phyloP scores from a whole-genome alignment of 2,113 vertebrate species.

The Crotalus viridis region DNA sequence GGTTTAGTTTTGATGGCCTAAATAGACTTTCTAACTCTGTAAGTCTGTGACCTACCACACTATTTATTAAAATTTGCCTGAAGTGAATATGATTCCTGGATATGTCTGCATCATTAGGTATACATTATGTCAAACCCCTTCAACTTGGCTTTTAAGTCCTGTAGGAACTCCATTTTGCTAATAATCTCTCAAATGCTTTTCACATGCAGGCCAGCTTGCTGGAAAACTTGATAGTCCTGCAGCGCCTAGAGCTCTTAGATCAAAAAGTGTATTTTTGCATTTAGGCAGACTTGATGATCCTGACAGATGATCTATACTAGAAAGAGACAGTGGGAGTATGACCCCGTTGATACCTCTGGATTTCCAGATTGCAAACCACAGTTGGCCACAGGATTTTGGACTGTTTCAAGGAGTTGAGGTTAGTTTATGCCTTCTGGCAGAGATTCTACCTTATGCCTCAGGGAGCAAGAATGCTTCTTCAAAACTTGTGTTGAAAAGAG shows the following conservation, averaged over 20 bases:
- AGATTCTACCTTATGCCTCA: background rate
- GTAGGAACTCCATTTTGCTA: background rate
- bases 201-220: background rate
- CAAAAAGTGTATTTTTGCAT: background rate
- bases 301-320: background rate
- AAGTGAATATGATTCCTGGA: background rate
- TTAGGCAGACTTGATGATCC: background rate
- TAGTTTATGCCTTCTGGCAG: background rate
- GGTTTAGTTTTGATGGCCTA: background rate
- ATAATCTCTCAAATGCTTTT: background rate
- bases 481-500: background rate
- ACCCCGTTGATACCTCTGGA: background rate
- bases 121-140: background rate
- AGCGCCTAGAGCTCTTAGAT: background rate
- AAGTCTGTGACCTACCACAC: background rate
- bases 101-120: background rate
- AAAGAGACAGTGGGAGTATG: background rate
- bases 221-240: background rate
- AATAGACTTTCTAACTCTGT: background rate
- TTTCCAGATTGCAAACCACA: background rate
- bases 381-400: background rate
- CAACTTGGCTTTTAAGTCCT: background rate
- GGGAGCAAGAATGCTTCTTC: background rate
- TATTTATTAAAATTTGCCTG: background rate
- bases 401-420: background rate